These are phyloP conservation scores for Ifrita kowaldi DNA, from an alignment of 2,113 vertebrate species.

Conservation along the genomic window DNA sequence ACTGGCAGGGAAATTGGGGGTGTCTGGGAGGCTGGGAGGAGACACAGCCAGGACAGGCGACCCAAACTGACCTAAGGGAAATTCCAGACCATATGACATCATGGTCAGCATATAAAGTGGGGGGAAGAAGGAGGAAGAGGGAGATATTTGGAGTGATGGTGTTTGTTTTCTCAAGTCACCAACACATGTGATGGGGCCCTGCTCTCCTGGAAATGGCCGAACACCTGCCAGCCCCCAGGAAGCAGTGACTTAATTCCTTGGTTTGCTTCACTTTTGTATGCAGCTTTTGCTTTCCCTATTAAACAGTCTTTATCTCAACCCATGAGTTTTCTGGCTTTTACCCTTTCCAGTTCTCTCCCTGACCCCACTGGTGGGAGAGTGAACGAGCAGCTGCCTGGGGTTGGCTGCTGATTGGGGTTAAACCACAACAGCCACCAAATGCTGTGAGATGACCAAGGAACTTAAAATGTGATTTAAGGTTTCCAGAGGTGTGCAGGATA, in stretches of 20 bases:
- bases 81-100: neutral
- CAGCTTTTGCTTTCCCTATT: neutral
- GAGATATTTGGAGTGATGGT: neutral
- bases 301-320: neutral
- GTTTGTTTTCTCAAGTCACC: neutral
- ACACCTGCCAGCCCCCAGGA: neutral
- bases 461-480: neutral
- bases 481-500: neutral
- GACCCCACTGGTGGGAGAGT: neutral
- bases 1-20: rapidly evolving
- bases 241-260: neutral
- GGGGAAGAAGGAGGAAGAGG: neutral
- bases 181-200: neutral
- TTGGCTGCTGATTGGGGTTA: neutral
- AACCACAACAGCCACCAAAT: neutral
- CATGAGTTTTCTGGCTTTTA: neutral
- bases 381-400: neutral
- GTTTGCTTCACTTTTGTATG: neutral
- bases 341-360: neutral
- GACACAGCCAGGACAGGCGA: neutral
- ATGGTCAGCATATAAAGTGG: neutral
- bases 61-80: neutral
- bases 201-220: neutral
- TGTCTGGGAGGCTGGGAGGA: neutral
- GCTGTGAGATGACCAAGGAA: neutral